Evolutionary conservation across 1,140 invertebrate species (phyloP).

Genomic region (Cryptotermes secundus): DNA sequence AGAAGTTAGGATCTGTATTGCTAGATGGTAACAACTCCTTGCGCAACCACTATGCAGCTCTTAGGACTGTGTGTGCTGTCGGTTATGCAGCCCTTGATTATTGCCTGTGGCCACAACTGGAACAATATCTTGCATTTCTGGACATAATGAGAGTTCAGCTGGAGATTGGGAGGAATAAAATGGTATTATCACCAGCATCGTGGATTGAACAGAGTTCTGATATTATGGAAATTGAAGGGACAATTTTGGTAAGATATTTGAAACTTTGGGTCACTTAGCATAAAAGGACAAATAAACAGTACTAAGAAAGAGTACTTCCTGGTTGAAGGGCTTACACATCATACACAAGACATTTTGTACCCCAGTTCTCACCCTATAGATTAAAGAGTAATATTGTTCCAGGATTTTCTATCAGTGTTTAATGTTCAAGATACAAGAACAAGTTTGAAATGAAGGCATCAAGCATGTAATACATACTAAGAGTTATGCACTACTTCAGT

Average conservation of each 20-base stretch:
- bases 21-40: conserved; percentile 19
- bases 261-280: background rate
- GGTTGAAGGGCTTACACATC: too few relatives aligned
- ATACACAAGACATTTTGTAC: too few relatives aligned
- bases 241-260: conserved; percentile 24
- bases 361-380: too few relatives aligned
- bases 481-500: too few relatives aligned
- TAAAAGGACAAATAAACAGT: background rate
- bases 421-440: too few relatives aligned
- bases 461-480: too few relatives aligned
- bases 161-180: background rate
- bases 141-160: background rate
- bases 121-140: conserved; percentile 25
- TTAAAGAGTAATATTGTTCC: too few relatives aligned
- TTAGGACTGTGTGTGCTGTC: background rate
- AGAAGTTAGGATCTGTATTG: conserved; percentile 21
- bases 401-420: too few relatives aligned
- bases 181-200: background rate
- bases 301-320: background rate
- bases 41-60: conserved; percentile 19
- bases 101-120: conserved; percentile 30
- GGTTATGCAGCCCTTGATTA: conserved; percentile 23
- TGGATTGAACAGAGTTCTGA: background rate
- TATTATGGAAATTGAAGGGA: conserved; percentile 1
- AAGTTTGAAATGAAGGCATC: too few relatives aligned